These are phyloP conservation scores for Lagria hirta DNA, from an alignment of 2,888 invertebrate genomes.

Conservation along the genomic window DNA sequence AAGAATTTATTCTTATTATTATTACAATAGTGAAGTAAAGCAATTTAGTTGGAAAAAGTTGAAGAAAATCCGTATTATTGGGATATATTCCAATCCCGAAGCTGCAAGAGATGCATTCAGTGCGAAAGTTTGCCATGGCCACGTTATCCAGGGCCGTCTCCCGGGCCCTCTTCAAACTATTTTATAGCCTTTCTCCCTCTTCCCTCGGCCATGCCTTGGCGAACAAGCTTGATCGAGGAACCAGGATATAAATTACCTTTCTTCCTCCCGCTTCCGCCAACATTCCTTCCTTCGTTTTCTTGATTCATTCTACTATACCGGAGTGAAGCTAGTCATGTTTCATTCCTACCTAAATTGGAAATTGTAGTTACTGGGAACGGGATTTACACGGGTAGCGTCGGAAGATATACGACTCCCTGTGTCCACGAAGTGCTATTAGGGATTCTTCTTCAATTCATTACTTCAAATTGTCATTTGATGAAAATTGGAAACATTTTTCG, in stretches of 20 bases:
- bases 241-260: constrained; percentile 50
- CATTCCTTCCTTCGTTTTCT: constrained; percentile 36
- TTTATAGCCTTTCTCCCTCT: constrained; percentile 46
- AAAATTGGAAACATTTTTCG: too few species aligned
- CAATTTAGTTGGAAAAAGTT: constrained; percentile 4
- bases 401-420: too few species aligned
- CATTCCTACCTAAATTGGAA: constrained; percentile 47
- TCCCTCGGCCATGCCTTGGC: constrained; percentile 35
- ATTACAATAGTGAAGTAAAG: too few species aligned
- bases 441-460: too few species aligned
- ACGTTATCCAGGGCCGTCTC: constrained; percentile 50
- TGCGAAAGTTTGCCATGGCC: constrained; percentile 40
- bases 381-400: constrained; percentile 6
- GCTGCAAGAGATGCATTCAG: constrained; percentile 43
- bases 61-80: constrained; percentile 22
- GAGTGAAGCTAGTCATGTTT: constrained; percentile 45
- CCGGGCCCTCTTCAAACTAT: constrained; percentile 53
- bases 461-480: too few species aligned
- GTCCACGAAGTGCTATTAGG: too few species aligned
- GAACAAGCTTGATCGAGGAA: constrained; percentile 50
- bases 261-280: constrained; percentile 30
- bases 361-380: constrained; percentile 31
- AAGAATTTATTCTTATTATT: too few species aligned
- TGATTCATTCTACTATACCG: constrained; percentile 47
- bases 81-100: constrained; percentile 36